Evolutionary conservation across 2,888 invertebrate genomes (phyloP), one percentile per base, ranked within the genome.

Genomic region (Cheilosia grossa): DNA sequence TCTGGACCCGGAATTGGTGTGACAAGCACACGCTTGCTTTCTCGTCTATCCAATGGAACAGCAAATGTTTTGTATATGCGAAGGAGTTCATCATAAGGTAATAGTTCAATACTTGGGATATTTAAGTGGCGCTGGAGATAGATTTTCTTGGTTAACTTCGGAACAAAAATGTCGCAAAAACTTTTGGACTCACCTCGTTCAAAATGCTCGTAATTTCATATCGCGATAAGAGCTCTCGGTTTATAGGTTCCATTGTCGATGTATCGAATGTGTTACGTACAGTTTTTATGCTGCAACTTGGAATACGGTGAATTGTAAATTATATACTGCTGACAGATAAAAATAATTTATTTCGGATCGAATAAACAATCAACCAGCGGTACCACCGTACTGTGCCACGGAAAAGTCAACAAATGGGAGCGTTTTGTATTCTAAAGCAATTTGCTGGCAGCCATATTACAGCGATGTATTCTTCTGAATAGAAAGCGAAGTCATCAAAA

Each of bases 31-130:
- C 49, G 33, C 19, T 44, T 58, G 9, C 17, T 6, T 15, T 66
- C 72, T 10, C 73, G 64, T 19, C 72, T 64, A 6, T 82, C 87
- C 17, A 89, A 64, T 2, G 90, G 90, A n/a, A 89, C 69, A 6
- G 88, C 89, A 85, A 89, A 90, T 9, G 88, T 88, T 66, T 88
- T 88, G 72, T 88, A 90, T 53, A 90, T 87, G 58, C 87, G 87
- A 4, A 88, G 40, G 0, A 90, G 75, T 49, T 89, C 89, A 0
- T 86, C 82, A 15, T 87, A 72, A 4, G 87, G 51, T 69, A 89
- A 70, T n/a, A 74, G 40, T 19, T 89, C 88, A 24, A 90, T 82
- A 47, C 88, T 87, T 19, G 88, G 82, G 53, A 89, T 79, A 21
- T 87, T 81, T 2, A 90, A 63, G 53, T 87, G 80, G 1, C 89